Conservation (phyloP, 2,888 invertebrate genomes). For the Agrotis segetum region DNA sequence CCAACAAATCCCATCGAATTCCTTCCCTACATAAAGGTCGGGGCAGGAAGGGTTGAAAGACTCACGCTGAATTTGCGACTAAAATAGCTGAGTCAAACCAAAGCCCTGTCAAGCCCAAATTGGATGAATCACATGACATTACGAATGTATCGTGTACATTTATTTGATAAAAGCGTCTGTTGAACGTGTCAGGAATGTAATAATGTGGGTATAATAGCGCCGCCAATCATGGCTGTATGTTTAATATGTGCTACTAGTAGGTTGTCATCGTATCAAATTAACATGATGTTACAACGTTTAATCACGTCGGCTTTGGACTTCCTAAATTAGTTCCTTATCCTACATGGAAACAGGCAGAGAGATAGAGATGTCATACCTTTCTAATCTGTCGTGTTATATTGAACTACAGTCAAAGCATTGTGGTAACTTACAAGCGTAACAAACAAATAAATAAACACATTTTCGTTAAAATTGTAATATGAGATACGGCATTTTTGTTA, state of each 20-base stretch:
- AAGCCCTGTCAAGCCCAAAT: constrained; percentile 82
- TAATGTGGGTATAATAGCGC: constrained; percentile 77
- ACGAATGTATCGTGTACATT: constrained; percentile 81
- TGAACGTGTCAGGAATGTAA: constrained; percentile 87
- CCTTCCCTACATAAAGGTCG: constrained; percentile 50
- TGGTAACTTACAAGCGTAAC: no score
- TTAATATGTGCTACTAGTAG: constrained; percentile 66
- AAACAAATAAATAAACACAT: no score
- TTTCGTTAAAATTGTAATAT: no score
- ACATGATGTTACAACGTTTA: constrained; percentile 61
- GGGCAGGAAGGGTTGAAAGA: constrained; percentile 66
- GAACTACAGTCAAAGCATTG: no score
- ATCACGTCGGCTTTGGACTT: constrained; percentile 60
- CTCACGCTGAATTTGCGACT: constrained; percentile 67
- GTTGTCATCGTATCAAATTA: constrained; percentile 63
- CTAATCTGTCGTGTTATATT: no score
- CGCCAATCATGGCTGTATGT: constrained; percentile 82
- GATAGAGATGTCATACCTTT: no score
- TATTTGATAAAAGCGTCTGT: constrained; percentile 85
- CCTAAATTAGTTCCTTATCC: constrained; percentile 63
- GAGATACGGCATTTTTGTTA: no score
- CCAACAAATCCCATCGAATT: constrained; percentile 55
- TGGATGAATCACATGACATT: constrained; percentile 82
- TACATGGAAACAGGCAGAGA: not conserved
- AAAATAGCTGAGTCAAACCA: constrained; percentile 75